These are phyloP conservation scores for Caenorhabditis uteleia DNA, from an alignment of 2,888 invertebrate species.

Conservation along the genomic window DNA sequence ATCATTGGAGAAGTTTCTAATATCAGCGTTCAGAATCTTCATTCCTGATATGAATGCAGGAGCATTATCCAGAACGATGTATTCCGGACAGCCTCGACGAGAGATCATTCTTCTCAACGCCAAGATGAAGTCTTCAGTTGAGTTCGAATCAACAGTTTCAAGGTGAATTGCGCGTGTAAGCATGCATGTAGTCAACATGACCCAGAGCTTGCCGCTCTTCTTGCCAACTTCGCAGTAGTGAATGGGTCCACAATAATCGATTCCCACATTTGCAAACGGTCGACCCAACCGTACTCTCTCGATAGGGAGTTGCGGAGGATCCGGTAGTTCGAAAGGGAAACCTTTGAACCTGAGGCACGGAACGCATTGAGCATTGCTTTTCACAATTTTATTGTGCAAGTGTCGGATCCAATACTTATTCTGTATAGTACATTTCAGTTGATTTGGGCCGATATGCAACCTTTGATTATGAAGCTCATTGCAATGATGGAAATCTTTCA, in stretches of 20 bases:
- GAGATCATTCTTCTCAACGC: constrained; percentile 1
- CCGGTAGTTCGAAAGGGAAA: too few species aligned
- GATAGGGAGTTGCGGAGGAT: too few species aligned
- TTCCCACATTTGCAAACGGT: constrained; percentile 3
- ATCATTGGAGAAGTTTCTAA: neutral
- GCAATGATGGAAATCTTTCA: too few species aligned
- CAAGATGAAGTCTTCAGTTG: neutral
- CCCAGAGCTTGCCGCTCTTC: constrained; percentile 1
- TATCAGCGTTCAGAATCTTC: constrained; percentile 2
- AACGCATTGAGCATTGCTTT: too few species aligned
- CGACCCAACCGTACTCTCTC: too few species aligned
- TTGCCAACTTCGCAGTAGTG: neutral
- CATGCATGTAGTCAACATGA: constrained; percentile 6
- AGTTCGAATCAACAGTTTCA: constrained; percentile 4
- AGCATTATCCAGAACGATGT: constrained; percentile 9
- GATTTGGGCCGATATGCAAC: too few species aligned
- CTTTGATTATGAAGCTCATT: too few species aligned
- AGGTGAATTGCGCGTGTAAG: constrained; percentile 6
- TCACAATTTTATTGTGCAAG: too few species aligned
- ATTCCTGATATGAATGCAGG: constrained; percentile 4
- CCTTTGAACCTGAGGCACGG: too few species aligned
- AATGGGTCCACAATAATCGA: constrained; percentile 13
- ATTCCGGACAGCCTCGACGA: constrained; percentile 1
- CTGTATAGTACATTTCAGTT: too few species aligned
- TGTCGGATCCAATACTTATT: too few species aligned